Evolutionary conservation across 2,888 invertebrate genomes (phyloP), one percentile per base, ranked within the genome.

Genomic region (Masnerella sp.): DNA sequence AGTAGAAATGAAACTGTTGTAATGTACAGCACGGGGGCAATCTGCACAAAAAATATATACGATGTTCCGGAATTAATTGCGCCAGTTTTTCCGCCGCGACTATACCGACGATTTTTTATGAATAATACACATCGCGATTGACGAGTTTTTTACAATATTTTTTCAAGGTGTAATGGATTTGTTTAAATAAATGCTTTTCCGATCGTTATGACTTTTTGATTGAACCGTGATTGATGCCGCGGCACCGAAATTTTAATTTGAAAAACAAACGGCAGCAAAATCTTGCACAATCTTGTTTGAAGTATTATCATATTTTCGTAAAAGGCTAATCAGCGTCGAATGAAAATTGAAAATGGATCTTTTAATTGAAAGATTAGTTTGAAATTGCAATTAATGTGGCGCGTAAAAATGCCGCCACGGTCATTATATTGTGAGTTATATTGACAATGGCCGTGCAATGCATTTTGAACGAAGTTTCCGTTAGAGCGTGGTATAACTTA

Each of bases 161-260:
- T 56, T 51, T 15, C 49, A 51, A 58, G 58, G 42, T 67, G 58
- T 67, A 67, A 67, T 67, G 42, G 67, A 67, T 51, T 67, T 58
- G 58, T 67, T 67, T 67, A 49, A 67, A 67, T 43, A 58, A 67
- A 67, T 67, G 67, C 51, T 58, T 51, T 67, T 36, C 58, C 43
- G 34, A 67, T 51, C 43, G 68, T 68, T 68, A 59, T 68, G 59
- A 68, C 68, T 68, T 68, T 68, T 68, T 68, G 68, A 68, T 68
- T 68, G 68, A 51, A 36, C 28, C 28, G 43, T 68, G 68, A 68
- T 68, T 59, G 68, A 68, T 68, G 43, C 68, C 45, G 36, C 43
- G 32, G 59, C 45, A 52, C 38, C 38, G 59, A 52, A 59, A 59
- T 52, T 59, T 68, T 51, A 68, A 59, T 59, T 58, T 9, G 36